Evolutionary conservation across 2,797 vertebrate species (phyloP).

Genomic region (Cyprinodon diabolis): DNA sequence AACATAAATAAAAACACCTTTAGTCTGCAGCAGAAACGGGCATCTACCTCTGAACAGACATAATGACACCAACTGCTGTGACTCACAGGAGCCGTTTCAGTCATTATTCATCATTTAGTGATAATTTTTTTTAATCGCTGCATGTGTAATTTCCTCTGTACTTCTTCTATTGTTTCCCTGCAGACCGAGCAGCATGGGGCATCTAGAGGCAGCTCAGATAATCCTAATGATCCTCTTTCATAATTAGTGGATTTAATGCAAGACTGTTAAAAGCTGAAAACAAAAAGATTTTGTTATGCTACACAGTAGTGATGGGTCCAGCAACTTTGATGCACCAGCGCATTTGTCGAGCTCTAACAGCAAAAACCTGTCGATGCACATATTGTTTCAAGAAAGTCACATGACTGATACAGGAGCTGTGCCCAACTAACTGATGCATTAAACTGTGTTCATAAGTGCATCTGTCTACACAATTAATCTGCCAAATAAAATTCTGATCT

Average conservation of each 20-base stretch:
- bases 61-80: no score
- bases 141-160: neutral
- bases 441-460: no score
- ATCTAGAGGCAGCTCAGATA: neutral
- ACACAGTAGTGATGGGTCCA: no score
- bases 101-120: neutral
- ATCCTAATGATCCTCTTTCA: neutral
- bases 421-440: no score
- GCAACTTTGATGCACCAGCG: no score
- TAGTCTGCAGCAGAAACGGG: slow-evolving; percentile 3
- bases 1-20: slow-evolving; percentile 21
- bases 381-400: no score
- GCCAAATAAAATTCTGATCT: no score
- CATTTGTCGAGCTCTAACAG: no score
- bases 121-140: neutral
- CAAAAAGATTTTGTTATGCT: neutral
- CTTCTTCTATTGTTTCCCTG: neutral
- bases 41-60: neutral
- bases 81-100: neutral
- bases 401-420: no score
- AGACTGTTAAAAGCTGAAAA: neutral
- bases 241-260: neutral
- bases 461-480: no score
- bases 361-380: no score
- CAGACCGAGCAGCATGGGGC: neutral